Evolutionary conservation across 2,113 vertebrate genomes (phyloP).

Genomic region (Cyprinodon brontotheroides): DNA sequence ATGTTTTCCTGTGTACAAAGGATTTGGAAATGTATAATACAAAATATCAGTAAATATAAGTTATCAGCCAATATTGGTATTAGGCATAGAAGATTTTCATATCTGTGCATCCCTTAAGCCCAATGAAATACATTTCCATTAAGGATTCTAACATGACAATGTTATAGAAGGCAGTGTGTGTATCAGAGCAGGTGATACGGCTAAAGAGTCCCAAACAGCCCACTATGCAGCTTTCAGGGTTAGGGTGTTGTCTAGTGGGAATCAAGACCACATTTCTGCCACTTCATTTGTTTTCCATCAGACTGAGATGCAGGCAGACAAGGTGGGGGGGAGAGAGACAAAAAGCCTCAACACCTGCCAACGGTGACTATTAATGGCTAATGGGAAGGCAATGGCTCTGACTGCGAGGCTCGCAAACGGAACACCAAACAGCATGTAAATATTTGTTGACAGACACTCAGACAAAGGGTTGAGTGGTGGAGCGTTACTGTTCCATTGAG

Average conservation of each 20-base stretch:
- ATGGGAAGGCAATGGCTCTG: slow-evolving; percentile 41
- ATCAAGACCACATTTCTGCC: slow-evolving; percentile 24
- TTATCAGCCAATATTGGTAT: too few species aligned
- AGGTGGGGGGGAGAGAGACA: background rate
- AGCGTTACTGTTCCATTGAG: slow-evolving; percentile 60
- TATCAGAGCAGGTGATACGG: slow-evolving; percentile 35
- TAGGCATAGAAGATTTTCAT: too few species aligned
- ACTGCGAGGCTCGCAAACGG: slow-evolving; percentile 40
- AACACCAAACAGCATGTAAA: slow-evolving; percentile 38
- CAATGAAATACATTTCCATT: background rate
- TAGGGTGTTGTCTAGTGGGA: slow-evolving; percentile 36
- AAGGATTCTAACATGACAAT: background rate
- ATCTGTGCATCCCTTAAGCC: too few species aligned
- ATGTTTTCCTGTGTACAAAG: too few species aligned
- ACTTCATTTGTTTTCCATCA: slow-evolving; percentile 24
- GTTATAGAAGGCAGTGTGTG: background rate
- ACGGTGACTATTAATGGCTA: slow-evolving; percentile 26
- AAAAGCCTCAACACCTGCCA: slow-evolving; percentile 22
- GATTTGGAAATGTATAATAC: too few species aligned
- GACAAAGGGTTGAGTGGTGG: slow-evolving; percentile 22
- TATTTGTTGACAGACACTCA: slow-evolving; percentile 47
- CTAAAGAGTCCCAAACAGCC: slow-evolving; percentile 17
- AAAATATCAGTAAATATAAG: too few species aligned
- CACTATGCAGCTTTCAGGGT: slow-evolving; percentile 40
- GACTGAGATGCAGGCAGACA: slow-evolving; percentile 20